A percentile compares a stretch with the other conserved stretches of the same genome.
Evolutionary conservation across 2,797 vertebrate genomes (phyloP).

Genomic region (Acrossocheilus fasciatus): DNA sequence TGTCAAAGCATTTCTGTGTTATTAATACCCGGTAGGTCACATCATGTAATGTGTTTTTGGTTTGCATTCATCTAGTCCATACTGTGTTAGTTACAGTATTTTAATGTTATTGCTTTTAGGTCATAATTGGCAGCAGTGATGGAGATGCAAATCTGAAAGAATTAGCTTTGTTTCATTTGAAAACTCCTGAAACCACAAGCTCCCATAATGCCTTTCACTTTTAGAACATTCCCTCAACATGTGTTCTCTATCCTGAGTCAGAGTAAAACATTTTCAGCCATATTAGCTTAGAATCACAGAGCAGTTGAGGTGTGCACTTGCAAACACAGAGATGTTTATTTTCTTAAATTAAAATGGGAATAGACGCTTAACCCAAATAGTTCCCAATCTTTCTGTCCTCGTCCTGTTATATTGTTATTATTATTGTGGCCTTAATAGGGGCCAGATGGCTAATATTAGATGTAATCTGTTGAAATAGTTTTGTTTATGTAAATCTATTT

Average conservation of each 20-base stretch:
- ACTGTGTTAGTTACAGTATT: not conserved
- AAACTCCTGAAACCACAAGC: constrained; percentile 5
- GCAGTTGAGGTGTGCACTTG: constrained; percentile 61
- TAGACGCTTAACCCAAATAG: constrained; percentile 78
- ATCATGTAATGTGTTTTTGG: not conserved
- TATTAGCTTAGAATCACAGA: constrained; percentile 60
- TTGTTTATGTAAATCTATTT: constrained; percentile 85
- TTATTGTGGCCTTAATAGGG: constrained; percentile 79
- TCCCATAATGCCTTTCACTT: constrained; percentile 11
- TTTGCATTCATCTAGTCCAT: not conserved
- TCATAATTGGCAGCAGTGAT: not conserved
- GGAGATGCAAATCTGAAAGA: not conserved
- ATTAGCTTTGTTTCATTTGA: constrained; percentile 13
- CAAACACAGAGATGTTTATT: constrained; percentile 79
- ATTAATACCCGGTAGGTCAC: not conserved
- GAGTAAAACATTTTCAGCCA: constrained; percentile 49
- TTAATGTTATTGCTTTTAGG: not conserved
- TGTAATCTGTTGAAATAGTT: constrained; percentile 82
- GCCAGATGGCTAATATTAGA: constrained; percentile 87
- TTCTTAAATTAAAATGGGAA: constrained; percentile 80
- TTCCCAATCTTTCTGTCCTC: constrained; percentile 63
- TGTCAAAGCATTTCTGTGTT: not conserved
- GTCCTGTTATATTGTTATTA: constrained; percentile 73
- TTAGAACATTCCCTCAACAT: constrained; percentile 42
- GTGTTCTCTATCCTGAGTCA: constrained; percentile 58